Base-by-base conservation (phyloP, 53 echinoderm and acorn worm genomes). In the Luidia sarsii region DNA sequence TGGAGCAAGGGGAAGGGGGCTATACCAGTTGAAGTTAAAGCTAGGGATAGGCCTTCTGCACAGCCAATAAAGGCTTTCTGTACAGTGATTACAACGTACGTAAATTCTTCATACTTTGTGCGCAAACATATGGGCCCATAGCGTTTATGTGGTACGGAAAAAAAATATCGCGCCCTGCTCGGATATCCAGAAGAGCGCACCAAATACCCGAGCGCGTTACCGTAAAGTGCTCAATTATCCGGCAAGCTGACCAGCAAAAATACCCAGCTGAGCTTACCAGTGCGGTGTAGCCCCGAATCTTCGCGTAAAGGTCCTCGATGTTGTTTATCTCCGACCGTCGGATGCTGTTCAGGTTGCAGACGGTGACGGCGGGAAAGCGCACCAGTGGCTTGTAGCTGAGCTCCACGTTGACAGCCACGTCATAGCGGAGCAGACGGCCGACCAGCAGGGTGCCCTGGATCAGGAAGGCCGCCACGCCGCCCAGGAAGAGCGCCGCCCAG, bases 271-370 rank as follows among this genome's bases (percentile, higher is more conserved):
- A 36, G 48, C 64, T 43, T 30, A 18, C 18, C 9, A 29, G 18
- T 23, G 50, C 22, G 36, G 31, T 20, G 7, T 64, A 65, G 8
- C 10, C n/a, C 1, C n/a, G n/a, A n/a, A n/a, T n/a, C n/a, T n/a
- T n/a, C 2, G 0, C 20, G 25, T 18, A 19, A 36, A 45, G 69
- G 43, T 46, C 38, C 19, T 11, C 48, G 50, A 33, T 11, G 14
- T 7, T 35, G 11, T 14, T 19, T 8, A 56, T 2, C 9, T 7
- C 59, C 0, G 71, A 52, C 13, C 13, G 14, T 35, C 38, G 82
- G 2, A 94, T 69, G 1, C 86, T 65, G 66, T 94, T 94, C 81
- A 88, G 29, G 81, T 91, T 94, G 39, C 94, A 94, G 11, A 94
- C 25, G 21, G 94, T 94, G 14, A 94, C 83, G 4, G 94, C 94